Percentiles rank a stretch among this genome's conserved stretches.
These are phyloP conservation scores for Linnaemya vulpina DNA, from an alignment of 2,888 invertebrate genomes.

Conservation along the genomic window DNA sequence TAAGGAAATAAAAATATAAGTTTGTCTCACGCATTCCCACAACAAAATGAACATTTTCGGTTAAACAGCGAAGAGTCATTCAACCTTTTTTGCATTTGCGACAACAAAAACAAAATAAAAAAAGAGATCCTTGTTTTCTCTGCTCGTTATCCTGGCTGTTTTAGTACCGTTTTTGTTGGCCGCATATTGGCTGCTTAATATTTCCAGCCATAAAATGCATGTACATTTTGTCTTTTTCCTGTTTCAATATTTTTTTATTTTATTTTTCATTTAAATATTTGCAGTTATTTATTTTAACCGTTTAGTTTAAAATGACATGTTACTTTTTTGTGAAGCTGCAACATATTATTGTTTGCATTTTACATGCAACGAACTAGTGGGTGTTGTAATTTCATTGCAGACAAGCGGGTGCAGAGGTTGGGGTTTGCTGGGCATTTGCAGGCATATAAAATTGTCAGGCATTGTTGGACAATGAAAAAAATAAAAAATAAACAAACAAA, in stretches of 20 bases:
- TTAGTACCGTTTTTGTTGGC: conserved; percentile 46
- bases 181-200: conserved; percentile 39
- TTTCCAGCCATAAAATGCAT: conserved; percentile 53
- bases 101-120: too few species aligned
- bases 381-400: conserved; percentile 24
- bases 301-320: conserved; percentile 61
- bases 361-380: conserved; percentile 47
- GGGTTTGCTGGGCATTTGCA: conserved; percentile 8
- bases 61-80: conserved; percentile 68
- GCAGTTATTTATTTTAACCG: conserved; percentile 49
- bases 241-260: conserved; percentile 1
- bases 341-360: conserved; percentile 10
- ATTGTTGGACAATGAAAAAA: conserved; percentile 7
- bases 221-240: conserved; percentile 21
- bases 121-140: neutral
- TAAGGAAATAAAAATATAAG: conserved; percentile 45
- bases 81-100: conserved; percentile 29
- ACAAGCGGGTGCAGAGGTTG: conserved; percentile 4
- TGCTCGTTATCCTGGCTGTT: conserved; percentile 24
- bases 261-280: conserved; percentile 32
- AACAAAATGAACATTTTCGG: conserved; percentile 60
- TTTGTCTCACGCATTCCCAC: conserved; percentile 68
- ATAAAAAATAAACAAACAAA: neutral
- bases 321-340: conserved; percentile 49
- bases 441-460: conserved; percentile 31